These are phyloP conservation scores for Euschistus heros DNA, from an alignment of 1,140 invertebrate species.

Conservation along the genomic window DNA sequence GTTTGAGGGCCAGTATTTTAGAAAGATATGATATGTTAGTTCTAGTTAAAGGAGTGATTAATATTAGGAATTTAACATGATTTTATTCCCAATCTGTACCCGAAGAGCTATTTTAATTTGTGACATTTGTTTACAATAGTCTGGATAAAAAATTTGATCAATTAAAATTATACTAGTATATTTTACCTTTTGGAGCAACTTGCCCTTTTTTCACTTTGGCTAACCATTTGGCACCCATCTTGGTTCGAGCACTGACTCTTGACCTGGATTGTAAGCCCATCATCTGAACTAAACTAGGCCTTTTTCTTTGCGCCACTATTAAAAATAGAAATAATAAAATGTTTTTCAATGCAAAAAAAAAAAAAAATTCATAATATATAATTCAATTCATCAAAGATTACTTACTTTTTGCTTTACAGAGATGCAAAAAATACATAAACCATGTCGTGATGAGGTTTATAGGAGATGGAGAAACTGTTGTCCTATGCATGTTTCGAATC, in stretches of 20 bases:
- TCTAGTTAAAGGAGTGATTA: too few relatives aligned
- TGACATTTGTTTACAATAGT: neutral
- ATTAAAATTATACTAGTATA: too few relatives aligned
- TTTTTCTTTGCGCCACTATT: constrained; percentile 54
- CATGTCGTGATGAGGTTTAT: constrained; percentile 91
- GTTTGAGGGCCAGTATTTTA: too few relatives aligned
- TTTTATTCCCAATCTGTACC: too few relatives aligned
- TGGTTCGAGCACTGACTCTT: constrained; percentile 63
- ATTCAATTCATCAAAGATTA: neutral
- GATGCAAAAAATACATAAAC: constrained; percentile 68
- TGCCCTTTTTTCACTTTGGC: constrained; percentile 72
- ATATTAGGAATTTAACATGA: too few relatives aligned
- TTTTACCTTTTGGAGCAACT: constrained; percentile 57
- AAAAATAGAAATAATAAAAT: constrained; percentile 6
- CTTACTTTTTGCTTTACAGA: constrained; percentile 63
- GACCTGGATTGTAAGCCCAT: constrained; percentile 57
- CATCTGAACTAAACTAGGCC: constrained; percentile 62
- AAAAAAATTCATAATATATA: neutral
- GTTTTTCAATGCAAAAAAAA: neutral
- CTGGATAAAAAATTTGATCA: neutral
- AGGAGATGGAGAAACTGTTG: constrained; percentile 91
- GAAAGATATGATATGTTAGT: too few relatives aligned
- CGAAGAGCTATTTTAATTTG: too few relatives aligned
- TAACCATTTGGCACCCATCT: constrained; percentile 74
- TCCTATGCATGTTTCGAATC: constrained; percentile 97